Percentiles rank a stretch among this genome's conserved stretches.
Conservation (phyloP, 2,888 invertebrate species). For the Masnerella sp. region DNA sequence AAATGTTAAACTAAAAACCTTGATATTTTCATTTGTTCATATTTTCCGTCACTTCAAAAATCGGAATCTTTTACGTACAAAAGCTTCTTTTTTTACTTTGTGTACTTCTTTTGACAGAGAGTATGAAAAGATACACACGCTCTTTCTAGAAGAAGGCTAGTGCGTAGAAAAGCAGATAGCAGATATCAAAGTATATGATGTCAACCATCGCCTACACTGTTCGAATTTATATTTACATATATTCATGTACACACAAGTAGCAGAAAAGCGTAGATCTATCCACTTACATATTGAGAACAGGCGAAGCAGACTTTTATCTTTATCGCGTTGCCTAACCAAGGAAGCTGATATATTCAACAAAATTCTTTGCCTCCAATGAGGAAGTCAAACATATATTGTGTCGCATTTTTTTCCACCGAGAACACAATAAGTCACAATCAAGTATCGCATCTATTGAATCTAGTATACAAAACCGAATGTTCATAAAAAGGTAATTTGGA, state of each 20-base stretch:
- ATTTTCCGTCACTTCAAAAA: constrained; percentile 4
- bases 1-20: too few relatives aligned
- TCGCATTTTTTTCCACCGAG: neutral
- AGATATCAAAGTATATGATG: constrained; percentile 68
- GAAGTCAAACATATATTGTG: constrained; percentile 14
- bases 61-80: constrained; percentile 11
- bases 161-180: constrained; percentile 72
- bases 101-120: constrained; percentile 8
- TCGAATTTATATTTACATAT: constrained; percentile 50
- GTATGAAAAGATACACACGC: constrained; percentile 24
- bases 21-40: constrained; percentile 5
- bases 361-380: constrained; percentile 22
- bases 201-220: constrained; percentile 73
- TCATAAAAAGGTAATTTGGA: too few relatives aligned
- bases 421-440: too few relatives aligned
- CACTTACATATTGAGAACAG: constrained; percentile 61
- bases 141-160: constrained; percentile 47
- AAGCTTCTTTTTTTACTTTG: constrained; percentile 12
- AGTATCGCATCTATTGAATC: too few relatives aligned
- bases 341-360: constrained; percentile 67
- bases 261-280: constrained; percentile 63
- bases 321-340: constrained; percentile 68
- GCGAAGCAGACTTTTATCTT: constrained; percentile 70
- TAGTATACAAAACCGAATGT: too few relatives aligned
- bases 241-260: constrained; percentile 27